Percentiles rank a stretch among this genome's conserved stretches.
phyloP scores from a whole-genome alignment of 2,888 invertebrate species.

The Meganola albula region DNA sequence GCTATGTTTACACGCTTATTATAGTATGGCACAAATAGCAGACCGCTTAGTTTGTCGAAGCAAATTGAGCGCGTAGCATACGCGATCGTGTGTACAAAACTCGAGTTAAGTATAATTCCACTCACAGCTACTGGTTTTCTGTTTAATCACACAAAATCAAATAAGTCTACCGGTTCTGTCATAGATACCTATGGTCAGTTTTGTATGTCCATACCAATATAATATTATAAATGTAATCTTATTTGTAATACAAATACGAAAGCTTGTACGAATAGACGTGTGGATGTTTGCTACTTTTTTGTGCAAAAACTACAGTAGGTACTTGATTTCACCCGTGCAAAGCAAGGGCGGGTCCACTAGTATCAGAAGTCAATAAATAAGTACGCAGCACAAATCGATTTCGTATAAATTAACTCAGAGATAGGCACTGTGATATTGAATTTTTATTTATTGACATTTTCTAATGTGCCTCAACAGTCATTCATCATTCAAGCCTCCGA shows the following conservation, averaged over 20 bases:
- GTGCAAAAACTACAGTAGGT: too few relatives aligned
- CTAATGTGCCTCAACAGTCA: constrained; percentile 61
- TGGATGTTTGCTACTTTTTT: not conserved
- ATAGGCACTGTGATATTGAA: constrained; percentile 59
- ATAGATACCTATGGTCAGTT: constrained; percentile 1
- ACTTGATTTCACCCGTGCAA: constrained; percentile 10
- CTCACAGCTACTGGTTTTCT: constrained; percentile 62
- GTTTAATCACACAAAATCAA: constrained; percentile 9
- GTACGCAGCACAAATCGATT: constrained; percentile 31
- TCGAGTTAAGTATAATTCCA: constrained; percentile 45
- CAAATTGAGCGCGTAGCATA: constrained; percentile 52
- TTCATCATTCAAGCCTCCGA: constrained; percentile 63
- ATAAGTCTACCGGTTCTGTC: constrained; percentile 5
- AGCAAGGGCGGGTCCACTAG: constrained; percentile 15
- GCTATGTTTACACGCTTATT: too few relatives aligned
- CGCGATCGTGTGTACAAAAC: constrained; percentile 39
- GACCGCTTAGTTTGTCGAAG: constrained; percentile 38
- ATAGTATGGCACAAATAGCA: constrained; percentile 25
- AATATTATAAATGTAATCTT: constrained; percentile 3
- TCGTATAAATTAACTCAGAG: constrained; percentile 20
- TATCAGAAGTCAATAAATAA: constrained; percentile 37
- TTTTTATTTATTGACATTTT: constrained; percentile 77
- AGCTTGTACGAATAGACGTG: not conserved
- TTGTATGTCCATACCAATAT: not conserved
- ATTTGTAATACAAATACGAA: not conserved